A percentile compares a stretch with the other conserved stretches of the same genome.
Conservation (phyloP, 2,113 vertebrate genomes). For the Rhombomys opimus region DNA sequence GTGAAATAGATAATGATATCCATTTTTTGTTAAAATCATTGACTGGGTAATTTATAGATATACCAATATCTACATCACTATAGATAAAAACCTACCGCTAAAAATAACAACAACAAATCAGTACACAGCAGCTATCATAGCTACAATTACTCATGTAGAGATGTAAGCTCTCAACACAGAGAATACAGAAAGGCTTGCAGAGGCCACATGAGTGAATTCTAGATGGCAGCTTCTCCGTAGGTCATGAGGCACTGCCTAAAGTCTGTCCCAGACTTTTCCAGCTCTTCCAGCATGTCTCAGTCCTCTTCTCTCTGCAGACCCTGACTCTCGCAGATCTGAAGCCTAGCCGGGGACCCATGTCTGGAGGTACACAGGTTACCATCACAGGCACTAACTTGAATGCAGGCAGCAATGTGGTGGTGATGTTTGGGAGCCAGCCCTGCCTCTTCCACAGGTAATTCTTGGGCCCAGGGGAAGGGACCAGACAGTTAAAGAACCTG, state of each 20-base stretch:
- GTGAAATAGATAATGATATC: neutral
- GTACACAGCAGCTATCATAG: neutral
- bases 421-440: slow-evolving; percentile 94
- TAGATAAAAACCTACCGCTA: neutral
- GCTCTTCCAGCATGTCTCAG: slow-evolving; percentile 10
- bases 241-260: neutral
- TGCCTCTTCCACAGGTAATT: slow-evolving; percentile 95
- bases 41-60: neutral
- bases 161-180: neutral
- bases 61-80: neutral
- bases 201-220: neutral
- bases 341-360: slow-evolving; percentile 94
- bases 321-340: slow-evolving; percentile 92
- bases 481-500: neutral
- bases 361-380: slow-evolving; percentile 96
- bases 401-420: slow-evolving; percentile 95
- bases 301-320: slow-evolving; percentile 85
- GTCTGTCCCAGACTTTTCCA: neutral
- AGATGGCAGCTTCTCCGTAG: neutral
- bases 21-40: neutral
- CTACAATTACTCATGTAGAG: neutral
- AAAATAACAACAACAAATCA: neutral
- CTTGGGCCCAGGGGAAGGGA: neutral
- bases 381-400: slow-evolving; percentile 97
- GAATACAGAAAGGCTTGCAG: neutral